Conservation (phyloP, 92 coral and sea anemone genomes). For the Porites cylindrica region DNA sequence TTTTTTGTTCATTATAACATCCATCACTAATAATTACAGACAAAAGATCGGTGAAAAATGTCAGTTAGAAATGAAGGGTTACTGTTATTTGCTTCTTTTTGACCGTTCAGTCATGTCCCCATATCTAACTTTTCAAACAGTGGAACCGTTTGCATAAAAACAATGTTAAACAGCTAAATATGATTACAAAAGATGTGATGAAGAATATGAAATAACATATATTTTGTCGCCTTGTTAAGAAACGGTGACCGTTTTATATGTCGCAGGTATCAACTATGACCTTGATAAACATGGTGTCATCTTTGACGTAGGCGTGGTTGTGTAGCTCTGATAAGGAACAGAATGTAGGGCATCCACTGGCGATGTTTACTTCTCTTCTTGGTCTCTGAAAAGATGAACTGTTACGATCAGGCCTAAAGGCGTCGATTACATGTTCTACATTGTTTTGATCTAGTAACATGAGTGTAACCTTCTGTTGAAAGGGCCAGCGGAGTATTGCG, state of each 20-base stretch:
- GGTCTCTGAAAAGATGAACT: constrained; percentile 85
- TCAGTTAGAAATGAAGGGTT: too few species aligned
- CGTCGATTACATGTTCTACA: constrained; percentile 76
- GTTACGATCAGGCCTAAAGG: constrained; percentile 75
- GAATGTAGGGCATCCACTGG: constrained; percentile 69
- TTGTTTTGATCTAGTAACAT: constrained; percentile 84
- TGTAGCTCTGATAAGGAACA: constrained; percentile 36
- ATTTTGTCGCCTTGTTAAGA: not conserved
- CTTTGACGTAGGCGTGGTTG: constrained; percentile 48
- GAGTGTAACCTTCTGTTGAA: constrained; percentile 73
- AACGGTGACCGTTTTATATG: not conserved
- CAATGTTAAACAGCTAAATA: too few species aligned
- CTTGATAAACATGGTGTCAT: constrained; percentile 53
- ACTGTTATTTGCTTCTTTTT: too few species aligned
- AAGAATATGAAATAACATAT: too few species aligned
- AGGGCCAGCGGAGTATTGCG: constrained; percentile 86
- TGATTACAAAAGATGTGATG: too few species aligned
- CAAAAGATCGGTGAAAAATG: too few species aligned
- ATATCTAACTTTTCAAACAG: too few species aligned
- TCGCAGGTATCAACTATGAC: constrained; percentile 47
- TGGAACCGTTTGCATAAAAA: too few species aligned
- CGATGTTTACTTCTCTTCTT: constrained; percentile 74
- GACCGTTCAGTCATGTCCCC: too few species aligned
- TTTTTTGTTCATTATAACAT: too few species aligned
- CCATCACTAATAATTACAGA: too few species aligned